Conservation (phyloP, 2,797 vertebrate species). For the Erethizon dorsatum region DNA sequence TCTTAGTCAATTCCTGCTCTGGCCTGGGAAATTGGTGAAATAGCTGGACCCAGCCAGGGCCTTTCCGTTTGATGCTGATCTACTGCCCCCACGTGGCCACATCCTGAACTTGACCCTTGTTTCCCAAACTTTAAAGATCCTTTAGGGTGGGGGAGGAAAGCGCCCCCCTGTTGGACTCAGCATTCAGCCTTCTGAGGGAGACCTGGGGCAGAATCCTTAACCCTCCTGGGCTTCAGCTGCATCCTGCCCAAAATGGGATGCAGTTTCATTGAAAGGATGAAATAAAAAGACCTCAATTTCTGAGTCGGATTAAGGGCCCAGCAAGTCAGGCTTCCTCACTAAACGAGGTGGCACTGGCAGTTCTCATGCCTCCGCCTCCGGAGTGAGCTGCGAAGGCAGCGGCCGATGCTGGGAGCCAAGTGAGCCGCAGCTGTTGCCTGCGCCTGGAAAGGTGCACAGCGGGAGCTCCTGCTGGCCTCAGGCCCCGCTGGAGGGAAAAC, state of each 20-base stretch:
- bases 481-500: not conserved
- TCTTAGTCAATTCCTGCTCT: not conserved
- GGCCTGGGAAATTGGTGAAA: not conserved
- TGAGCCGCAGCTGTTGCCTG: not conserved
- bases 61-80: not conserved
- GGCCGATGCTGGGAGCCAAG: not conserved
- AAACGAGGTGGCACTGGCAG: not conserved
- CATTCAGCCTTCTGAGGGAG: not conserved
- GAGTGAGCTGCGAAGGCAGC: not conserved
- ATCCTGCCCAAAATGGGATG: not conserved
- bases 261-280: not conserved
- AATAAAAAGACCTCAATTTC: constrained; percentile 2
- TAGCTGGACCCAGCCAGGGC: not conserved
- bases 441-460: not conserved
- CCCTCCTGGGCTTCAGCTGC: not conserved
- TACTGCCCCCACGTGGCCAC: constrained; percentile 77
- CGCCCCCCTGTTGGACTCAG: not conserved
- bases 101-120: constrained; percentile 48
- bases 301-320: not conserved
- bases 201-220: not conserved
- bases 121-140: not conserved
- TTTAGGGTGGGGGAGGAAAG: not conserved
- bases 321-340: not conserved
- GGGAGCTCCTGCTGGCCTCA: not conserved
- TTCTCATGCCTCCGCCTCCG: not conserved